Base-by-base conservation (phyloP, 2,113 vertebrate species). In the Myrmophylax atrothorax region DNA sequence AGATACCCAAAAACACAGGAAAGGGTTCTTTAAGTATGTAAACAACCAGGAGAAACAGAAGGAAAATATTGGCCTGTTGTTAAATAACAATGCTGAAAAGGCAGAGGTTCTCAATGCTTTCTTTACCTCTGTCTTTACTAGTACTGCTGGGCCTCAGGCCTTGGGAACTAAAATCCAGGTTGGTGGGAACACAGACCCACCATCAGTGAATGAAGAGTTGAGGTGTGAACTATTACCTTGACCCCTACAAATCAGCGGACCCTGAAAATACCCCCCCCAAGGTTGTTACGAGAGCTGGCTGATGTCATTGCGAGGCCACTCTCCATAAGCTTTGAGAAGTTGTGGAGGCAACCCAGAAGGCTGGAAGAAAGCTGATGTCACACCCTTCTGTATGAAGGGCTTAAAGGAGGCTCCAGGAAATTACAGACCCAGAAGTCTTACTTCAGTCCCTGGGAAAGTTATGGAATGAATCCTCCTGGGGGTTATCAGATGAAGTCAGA, bases 301-400 rank as follows among this genome's bases (percentile, higher is more conserved):
- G 44, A 28, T 55, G 20, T 24, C 44, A 25, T 25, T 62, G 29
- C 35, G 20, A 69, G 20, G 35, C 40, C 14, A 15, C 29, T 62
- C 29, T 47, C 25, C 79, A 23, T 19, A 76, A 42, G 47, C 20
- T 76, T 35, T 62, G 79, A 55, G 40, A 55, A 69, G 14, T 2
- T 76, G 29, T 42, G 35, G 55, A 23, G 17, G 7, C 17, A 62
- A 26, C n/a, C 29, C 55, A 83, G 63, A 83, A 69, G 38, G 17
- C 19, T 55, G 76, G 10, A 64, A 79, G 59, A 63, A 78, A 18
- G 33, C 47, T 42, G 17, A 35, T 40, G n/a, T 53, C 52, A 82
- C 38, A n/a, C 12, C 9, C 19, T 40, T 40, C n/a, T 82, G 4
- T 7, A 40, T 0, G 0, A 47, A 69, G 0, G 1, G 33, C 38